Percentiles rank a stretch among this genome's conserved stretches.
phyloP scores from a whole-genome alignment of 2,888 invertebrate genomes.

The Lamellibrachia columna region DNA sequence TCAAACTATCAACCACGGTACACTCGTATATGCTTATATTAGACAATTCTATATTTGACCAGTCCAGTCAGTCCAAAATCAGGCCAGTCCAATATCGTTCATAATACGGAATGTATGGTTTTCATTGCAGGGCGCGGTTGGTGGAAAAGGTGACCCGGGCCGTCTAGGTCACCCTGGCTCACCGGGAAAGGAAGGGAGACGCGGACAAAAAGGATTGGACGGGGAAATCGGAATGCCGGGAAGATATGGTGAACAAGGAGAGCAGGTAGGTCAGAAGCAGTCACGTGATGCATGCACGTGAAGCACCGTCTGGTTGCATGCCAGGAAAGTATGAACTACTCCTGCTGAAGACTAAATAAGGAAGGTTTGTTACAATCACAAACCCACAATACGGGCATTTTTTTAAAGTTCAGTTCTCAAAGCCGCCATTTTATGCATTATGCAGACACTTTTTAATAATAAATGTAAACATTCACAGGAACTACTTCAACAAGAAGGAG shows the following conservation, averaged over 20 bases:
- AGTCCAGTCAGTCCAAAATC: background rate
- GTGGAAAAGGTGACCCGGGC: slow-evolving; percentile 21
- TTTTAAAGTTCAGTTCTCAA: too few species aligned
- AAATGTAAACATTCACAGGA: too few species aligned
- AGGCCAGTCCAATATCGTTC: background rate
- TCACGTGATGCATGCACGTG: background rate
- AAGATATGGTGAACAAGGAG: background rate
- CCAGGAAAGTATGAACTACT: background rate
- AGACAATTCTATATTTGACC: too few species aligned
- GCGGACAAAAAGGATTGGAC: background rate
- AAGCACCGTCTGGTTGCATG: background rate
- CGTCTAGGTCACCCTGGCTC: background rate
- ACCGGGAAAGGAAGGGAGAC: background rate
- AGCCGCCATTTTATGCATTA: too few species aligned
- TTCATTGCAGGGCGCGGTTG: background rate
- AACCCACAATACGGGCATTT: too few species aligned
- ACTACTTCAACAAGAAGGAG: too few species aligned
- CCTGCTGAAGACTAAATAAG: too few species aligned
- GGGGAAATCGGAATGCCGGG: background rate
- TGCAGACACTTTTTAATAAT: too few species aligned
- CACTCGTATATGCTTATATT: too few species aligned
- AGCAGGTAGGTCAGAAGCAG: background rate
- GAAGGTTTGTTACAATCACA: too few species aligned
- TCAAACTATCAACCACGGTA: background rate
- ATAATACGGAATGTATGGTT: background rate